Evolutionary conservation across 2,888 invertebrate species (phyloP).

Genomic region (Diarsia rubi): DNA sequence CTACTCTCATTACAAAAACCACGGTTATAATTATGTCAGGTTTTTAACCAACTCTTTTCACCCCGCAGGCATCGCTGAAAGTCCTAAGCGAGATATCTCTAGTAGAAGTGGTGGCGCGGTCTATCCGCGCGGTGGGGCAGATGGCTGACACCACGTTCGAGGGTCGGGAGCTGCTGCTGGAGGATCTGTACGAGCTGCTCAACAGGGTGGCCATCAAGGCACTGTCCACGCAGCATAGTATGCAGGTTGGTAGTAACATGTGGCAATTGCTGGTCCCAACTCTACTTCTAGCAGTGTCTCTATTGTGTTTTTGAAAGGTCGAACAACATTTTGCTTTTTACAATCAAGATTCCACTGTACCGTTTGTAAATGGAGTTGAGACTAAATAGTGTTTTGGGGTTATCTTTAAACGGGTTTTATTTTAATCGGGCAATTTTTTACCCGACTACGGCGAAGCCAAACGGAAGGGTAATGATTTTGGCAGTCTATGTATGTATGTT

Average conservation of each 20-base stretch:
- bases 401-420: too few species aligned
- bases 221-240: constrained; percentile 75
- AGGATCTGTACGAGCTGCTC: constrained; percentile 81
- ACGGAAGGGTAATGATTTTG: too few species aligned
- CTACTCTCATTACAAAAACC: too few species aligned
- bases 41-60: background rate
- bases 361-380: background rate
- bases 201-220: constrained; percentile 78
- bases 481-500: too few species aligned
- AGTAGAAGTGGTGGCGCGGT: constrained; percentile 80
- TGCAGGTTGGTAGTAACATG: constrained; percentile 74
- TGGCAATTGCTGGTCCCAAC: background rate
- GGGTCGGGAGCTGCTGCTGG: constrained; percentile 79
- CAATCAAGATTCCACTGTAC: background rate
- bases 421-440: too few species aligned
- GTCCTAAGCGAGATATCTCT: constrained; percentile 79
- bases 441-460: too few species aligned
- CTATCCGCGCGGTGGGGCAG: constrained; percentile 77
- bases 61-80: constrained; percentile 78
- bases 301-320: background rate
- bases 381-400: too few species aligned
- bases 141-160: constrained; percentile 72
- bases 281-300: background rate
- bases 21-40: too few species aligned
- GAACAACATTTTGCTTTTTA: background rate